A percentile compares a stretch with the other conserved stretches of the same genome.
Conservation (phyloP, 2,113 vertebrate genomes). For the Ptilonorhynchus violaceus region DNA sequence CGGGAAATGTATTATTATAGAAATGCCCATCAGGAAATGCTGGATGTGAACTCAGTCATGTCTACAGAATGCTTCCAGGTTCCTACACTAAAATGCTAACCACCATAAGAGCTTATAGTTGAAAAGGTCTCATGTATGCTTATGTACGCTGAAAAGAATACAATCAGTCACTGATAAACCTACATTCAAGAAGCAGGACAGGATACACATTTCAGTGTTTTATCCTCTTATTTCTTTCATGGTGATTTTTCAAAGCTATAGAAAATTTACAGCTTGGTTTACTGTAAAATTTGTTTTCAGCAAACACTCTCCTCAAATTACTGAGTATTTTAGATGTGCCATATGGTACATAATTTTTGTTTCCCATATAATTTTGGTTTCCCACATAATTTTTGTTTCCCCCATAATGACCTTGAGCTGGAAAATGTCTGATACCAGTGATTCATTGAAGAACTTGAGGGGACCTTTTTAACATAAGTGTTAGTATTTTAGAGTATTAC, state of each 20-base stretch:
- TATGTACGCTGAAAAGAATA: background rate
- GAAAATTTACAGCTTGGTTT: background rate
- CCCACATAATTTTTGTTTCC: background rate
- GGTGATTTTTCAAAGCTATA: background rate
- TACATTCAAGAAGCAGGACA: background rate
- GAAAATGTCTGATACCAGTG: background rate
- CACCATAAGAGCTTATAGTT: background rate
- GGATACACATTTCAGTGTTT: background rate
- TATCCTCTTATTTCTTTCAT: background rate
- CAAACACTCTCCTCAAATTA: conserved; percentile 12
- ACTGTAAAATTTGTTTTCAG: conserved; percentile 14
- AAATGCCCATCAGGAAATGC: background rate
- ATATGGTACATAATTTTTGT: conserved; percentile 19
- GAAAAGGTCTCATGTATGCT: background rate
- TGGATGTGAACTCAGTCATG: background rate
- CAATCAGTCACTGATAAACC: background rate
- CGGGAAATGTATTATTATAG: background rate
- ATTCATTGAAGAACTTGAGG: background rate
- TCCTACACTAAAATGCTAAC: background rate
- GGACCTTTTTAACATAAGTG: background rate
- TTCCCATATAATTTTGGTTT: background rate
- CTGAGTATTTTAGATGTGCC: background rate
- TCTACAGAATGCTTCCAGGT: background rate
- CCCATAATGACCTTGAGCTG: background rate
- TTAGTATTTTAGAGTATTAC: background rate